These are phyloP conservation scores for Caranx melampygus DNA, from an alignment of 2,113 vertebrate genomes.

Conservation along the genomic window DNA sequence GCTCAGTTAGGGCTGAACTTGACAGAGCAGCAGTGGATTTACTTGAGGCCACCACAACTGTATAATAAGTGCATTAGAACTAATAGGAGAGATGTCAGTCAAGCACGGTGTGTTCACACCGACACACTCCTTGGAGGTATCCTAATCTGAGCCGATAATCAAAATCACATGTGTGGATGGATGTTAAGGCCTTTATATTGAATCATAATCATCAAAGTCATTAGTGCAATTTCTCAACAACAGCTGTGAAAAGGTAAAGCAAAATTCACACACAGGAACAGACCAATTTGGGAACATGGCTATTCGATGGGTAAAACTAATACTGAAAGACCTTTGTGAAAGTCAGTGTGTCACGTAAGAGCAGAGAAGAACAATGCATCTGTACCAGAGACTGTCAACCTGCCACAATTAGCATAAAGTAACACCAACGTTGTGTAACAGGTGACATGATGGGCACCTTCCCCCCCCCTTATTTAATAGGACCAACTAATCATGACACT, in stretches of 20 bases:
- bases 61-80: background rate
- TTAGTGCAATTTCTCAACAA: too few species aligned
- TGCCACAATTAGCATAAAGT: slow-evolving; percentile 19
- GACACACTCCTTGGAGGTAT: background rate
- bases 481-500: slow-evolving; percentile 25
- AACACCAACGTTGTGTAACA: slow-evolving; percentile 12
- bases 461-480: slow-evolving; percentile 12
- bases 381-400: slow-evolving; percentile 18
- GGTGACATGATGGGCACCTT: slow-evolving; percentile 35
- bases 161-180: too few species aligned
- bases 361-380: background rate
- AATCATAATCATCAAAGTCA: too few species aligned
- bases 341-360: background rate
- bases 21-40: background rate
- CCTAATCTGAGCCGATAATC: too few species aligned
- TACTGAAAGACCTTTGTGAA: background rate
- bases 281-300: background rate
- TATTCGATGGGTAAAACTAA: background rate
- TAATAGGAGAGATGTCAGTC: background rate
- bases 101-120: background rate
- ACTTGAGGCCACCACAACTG: background rate
- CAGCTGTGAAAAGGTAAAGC: background rate
- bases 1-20: background rate
- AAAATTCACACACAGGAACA: background rate
- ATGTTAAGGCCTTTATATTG: too few species aligned